Conservation (phyloP, 2,888 invertebrate species). For the Biston betularia region DNA sequence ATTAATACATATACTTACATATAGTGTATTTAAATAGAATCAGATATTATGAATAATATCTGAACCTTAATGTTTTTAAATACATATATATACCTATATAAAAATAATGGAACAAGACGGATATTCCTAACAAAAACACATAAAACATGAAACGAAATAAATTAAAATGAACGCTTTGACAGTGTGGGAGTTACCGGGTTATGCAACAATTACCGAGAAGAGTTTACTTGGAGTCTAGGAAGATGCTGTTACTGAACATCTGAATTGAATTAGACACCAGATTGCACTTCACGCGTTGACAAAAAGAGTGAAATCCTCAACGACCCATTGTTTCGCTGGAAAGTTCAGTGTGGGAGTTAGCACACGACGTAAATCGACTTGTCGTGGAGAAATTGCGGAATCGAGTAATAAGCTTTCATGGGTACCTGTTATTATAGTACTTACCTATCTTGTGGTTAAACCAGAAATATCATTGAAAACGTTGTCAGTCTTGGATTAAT, state of each 20-base stretch:
- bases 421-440: conserved; percentile 43
- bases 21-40: no score
- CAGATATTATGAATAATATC: no score
- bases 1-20: no score
- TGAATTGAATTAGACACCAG: conserved; percentile 69
- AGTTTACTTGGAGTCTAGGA: conserved; percentile 61
- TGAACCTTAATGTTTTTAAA: no score
- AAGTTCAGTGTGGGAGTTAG: conserved; percentile 77
- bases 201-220: conserved; percentile 53
- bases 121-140: conserved; percentile 37
- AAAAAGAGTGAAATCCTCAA: conserved; percentile 83
- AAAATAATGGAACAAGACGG: conserved; percentile 36
- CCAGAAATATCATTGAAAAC: conserved; percentile 23
- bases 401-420: conserved; percentile 58
- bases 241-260: conserved; percentile 63
- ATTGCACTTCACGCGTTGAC: conserved; percentile 66
- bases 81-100: not conserved
- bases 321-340: conserved; percentile 77
- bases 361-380: conserved; percentile 59
- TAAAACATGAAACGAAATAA: conserved; percentile 38
- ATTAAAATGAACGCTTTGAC: conserved; percentile 40
- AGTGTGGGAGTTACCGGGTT: conserved; percentile 55
- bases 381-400: conserved; percentile 72
- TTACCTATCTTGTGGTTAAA: conserved; percentile 8
- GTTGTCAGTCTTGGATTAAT: conserved; percentile 21